Conservation (phyloP, 2,888 invertebrate genomes). For the Iphiclides podalirius region DNA sequence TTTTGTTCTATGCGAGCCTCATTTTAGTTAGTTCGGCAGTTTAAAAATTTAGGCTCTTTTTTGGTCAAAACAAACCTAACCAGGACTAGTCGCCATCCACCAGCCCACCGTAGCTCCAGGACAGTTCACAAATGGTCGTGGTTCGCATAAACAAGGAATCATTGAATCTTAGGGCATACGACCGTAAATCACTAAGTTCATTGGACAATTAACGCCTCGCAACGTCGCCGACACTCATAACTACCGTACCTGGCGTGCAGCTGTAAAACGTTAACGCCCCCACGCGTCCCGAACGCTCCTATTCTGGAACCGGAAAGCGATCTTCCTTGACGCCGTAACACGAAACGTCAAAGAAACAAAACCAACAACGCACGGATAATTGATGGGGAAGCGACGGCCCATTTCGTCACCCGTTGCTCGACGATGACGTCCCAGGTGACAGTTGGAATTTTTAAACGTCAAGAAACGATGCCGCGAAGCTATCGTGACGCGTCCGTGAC, state of each 20-base stretch:
- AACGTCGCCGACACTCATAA: conserved; percentile 9
- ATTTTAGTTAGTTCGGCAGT: too few species aligned
- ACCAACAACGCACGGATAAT: conserved; percentile 43
- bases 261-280: conserved; percentile 37
- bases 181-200: not conserved
- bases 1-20: too few species aligned
- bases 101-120: too few species aligned
- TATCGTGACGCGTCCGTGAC: not conserved
- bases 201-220: conserved; percentile 12
- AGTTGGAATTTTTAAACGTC: conserved; percentile 30
- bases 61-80: too few species aligned
- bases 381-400: conserved; percentile 55
- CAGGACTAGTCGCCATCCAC: too few species aligned
- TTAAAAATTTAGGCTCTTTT: too few species aligned
- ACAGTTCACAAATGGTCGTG: too few species aligned
- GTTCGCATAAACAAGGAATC: too few species aligned
- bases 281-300: conserved; percentile 34
- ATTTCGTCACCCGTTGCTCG: conserved; percentile 51
- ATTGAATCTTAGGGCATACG: conserved; percentile 3
- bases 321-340: conserved; percentile 40
- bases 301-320: conserved; percentile 47
- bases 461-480: conserved; percentile 26
- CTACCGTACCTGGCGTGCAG: conserved; percentile 23
- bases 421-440: conserved; percentile 51
- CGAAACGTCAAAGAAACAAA: conserved; percentile 40